Evolutionary conservation across 2,113 vertebrate species (phyloP).

Genomic region (Fulica atra): DNA sequence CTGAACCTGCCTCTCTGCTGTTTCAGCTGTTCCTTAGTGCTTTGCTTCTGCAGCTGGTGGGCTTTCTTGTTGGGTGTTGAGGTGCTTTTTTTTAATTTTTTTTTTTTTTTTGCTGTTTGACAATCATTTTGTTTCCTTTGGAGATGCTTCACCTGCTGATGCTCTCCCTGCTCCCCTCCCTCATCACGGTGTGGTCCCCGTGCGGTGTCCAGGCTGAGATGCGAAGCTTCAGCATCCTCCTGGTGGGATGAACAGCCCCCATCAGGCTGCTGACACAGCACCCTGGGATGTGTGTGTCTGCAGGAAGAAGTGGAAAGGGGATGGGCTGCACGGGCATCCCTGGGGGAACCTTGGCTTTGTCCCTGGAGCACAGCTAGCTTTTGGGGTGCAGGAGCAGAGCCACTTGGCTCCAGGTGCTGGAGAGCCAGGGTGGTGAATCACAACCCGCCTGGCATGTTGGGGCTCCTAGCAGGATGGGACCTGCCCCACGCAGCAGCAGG

Average conservation of each 20-base stretch:
- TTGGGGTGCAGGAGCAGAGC: neutral
- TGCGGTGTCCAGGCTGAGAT: rapidly evolving
- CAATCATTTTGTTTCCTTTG: rapidly evolving
- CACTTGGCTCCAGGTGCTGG: neutral
- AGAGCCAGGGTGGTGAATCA: neutral
- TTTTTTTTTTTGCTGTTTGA: neutral
- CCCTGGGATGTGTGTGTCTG: rapidly evolving
- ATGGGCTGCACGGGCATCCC: neutral
- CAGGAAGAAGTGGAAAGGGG: neutral
- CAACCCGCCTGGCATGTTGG: neutral
- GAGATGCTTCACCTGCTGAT: neutral
- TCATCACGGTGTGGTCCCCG: rapidly evolving
- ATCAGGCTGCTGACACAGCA: rapidly evolving
- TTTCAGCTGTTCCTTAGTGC: neutral
- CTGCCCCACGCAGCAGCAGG: neutral
- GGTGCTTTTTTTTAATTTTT: neutral
- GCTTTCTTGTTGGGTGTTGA: rapidly evolving
- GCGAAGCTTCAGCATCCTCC: neutral
- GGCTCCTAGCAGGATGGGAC: constrained; percentile 11
- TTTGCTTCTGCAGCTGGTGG: neutral
- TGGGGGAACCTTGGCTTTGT: neutral
- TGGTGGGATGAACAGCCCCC: neutral
- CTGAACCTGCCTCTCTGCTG: neutral
- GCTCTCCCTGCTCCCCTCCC: rapidly evolving
- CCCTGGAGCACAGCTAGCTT: neutral